These are phyloP conservation scores for Musca vetustissima DNA, from an alignment of 1,140 invertebrate genomes.

Conservation along the genomic window DNA sequence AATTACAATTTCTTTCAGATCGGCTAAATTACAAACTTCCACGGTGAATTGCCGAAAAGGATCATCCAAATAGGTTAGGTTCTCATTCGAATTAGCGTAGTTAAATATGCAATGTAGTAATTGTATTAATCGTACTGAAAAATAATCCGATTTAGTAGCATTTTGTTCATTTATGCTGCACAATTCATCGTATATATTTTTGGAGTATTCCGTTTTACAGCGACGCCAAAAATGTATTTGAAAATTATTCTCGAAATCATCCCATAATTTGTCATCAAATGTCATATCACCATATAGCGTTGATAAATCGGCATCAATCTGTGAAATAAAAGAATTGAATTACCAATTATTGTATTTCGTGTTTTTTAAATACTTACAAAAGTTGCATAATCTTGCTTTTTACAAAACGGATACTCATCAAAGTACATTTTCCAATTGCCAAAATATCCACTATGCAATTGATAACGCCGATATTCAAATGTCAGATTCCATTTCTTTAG, in stretches of 20 bases:
- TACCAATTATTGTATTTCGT: background rate
- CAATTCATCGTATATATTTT: background rate
- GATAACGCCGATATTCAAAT: constrained; percentile 3
- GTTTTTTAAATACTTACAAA: background rate
- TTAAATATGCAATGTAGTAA: background rate
- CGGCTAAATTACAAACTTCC: background rate
- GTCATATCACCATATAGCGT: background rate
- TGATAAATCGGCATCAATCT: constrained; percentile 8
- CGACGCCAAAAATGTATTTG: background rate
- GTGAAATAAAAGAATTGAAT: background rate
- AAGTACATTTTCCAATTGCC: constrained; percentile 11
- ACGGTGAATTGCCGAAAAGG: background rate
- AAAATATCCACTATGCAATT: background rate
- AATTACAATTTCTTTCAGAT: constrained; percentile 8
- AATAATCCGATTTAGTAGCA: background rate
- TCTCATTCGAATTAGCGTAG: too few species aligned
- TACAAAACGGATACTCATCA: constrained; percentile 16
- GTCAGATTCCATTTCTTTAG: background rate
- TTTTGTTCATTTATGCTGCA: background rate
- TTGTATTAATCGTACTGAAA: background rate
- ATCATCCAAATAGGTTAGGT: background rate
- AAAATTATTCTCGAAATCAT: background rate
- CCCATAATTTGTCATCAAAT: background rate
- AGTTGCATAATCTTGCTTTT: constrained; percentile 13
- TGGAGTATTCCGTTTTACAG: background rate